Evolutionary conservation across 1,140 invertebrate genomes (phyloP), one percentile per base, ranked within the genome.

Genomic region (Panagrolaimus sp.): DNA sequence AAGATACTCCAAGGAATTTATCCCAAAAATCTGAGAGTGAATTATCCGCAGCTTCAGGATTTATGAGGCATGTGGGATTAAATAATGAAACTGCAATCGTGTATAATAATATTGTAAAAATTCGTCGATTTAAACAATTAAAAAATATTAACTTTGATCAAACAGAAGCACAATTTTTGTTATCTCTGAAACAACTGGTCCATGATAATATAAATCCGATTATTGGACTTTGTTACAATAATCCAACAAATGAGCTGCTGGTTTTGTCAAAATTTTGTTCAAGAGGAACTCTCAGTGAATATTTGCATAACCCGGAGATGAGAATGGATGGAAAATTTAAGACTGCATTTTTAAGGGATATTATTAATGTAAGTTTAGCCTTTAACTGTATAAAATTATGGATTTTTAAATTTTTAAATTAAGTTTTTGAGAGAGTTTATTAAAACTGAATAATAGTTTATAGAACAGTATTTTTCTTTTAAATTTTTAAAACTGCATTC

Each of bases 201-300:
- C 68, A 69, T 64, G 68, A 69, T 28, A 69, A 69, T 43, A 64
- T 69, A 10, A 69, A 69, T 44, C 68, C 68, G 2, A 43, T 69
- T 12, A 47, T 69, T 10, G 68, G 68, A 5, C 21, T 69, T 26
- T 69, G 68, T 17, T 69, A 52, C 21, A 69, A 69, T 28, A 69
- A 69, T 38, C 63, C 52, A 2, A 69, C 68, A 3, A 69, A 69
- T 32, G 68, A 69, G n/a, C 45, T 69, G 58, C 12, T 69, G 5
- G 68, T 69, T 5, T 52, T 69, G 26, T 69, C 45, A 52, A 69
- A 69, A 9, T 69, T 43, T 44, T 69, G 63, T 28, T 66, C 45
- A 28, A 24, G 68, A n/a, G 68, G 68, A 0, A 69, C 68, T 5
- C 14, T 69, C 8, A 63, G 55, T 48, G 68, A 69, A 17, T 69